These are phyloP conservation scores for Nycticebus coucang DNA, from an alignment of 2,113 vertebrate species.

Conservation along the genomic window DNA sequence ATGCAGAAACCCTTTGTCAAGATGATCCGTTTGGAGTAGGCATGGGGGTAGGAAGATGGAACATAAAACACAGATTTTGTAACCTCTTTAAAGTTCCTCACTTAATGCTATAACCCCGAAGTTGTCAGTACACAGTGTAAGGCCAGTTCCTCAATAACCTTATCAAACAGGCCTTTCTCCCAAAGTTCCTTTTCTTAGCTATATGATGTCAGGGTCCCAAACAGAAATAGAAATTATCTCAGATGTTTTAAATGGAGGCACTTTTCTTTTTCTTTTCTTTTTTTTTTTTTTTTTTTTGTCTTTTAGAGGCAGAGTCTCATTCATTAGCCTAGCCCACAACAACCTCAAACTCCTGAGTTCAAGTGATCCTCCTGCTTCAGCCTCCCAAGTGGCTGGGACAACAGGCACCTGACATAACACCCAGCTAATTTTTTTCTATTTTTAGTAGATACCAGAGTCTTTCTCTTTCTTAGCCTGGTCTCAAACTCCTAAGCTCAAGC, in stretches of 20 bases:
- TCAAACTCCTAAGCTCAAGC: too few relatives aligned
- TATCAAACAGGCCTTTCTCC: not conserved
- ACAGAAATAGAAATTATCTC: not conserved
- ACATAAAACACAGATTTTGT: not conserved
- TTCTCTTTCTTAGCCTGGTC: too few relatives aligned
- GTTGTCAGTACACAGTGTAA: not conserved
- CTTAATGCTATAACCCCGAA: not conserved
- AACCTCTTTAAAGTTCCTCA: not conserved
- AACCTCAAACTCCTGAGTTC: too few relatives aligned
- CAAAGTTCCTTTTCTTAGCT: not conserved
- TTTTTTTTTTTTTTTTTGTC: too few relatives aligned
- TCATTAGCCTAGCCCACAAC: too few relatives aligned
- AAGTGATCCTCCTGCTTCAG: too few relatives aligned
- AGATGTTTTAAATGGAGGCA: not conserved
- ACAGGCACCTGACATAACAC: too few relatives aligned
- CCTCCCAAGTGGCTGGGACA: too few relatives aligned
- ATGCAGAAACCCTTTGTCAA: not conserved
- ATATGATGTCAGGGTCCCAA: not conserved
- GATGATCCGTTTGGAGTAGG: not conserved
- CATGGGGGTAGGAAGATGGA: not conserved
- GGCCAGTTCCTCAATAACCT: not conserved
- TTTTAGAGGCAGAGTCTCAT: too few relatives aligned
- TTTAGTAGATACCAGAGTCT: too few relatives aligned
- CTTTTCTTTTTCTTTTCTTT: not conserved
- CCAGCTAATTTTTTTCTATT: too few relatives aligned